phyloP scores from a whole-genome alignment of 1,140 invertebrate genomes.

The Leptonema lineaticorne region DNA sequence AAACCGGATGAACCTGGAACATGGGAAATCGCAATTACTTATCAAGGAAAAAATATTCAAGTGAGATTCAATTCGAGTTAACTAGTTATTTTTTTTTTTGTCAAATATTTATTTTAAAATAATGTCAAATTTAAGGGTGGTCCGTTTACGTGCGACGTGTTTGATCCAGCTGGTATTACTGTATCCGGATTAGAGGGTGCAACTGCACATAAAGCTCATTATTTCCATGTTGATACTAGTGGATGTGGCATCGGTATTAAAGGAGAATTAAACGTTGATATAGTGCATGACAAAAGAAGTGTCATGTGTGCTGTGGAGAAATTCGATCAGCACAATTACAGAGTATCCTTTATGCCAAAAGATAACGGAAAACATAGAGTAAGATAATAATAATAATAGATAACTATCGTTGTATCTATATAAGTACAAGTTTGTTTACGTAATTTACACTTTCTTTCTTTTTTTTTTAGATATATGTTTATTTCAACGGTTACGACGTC shows the following conservation, averaged over 20 bases:
- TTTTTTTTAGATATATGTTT: conserved; percentile 73
- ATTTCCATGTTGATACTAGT: conserved; percentile 73
- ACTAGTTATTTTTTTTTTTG: not conserved
- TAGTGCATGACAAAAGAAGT: conserved; percentile 81
- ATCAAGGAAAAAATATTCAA: conserved; percentile 93
- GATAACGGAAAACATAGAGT: conserved; percentile 87
- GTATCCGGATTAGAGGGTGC: conserved; percentile 75
- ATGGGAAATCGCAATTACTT: conserved; percentile 94
- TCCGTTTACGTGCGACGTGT: conserved; percentile 96
- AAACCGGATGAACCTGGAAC: conserved; percentile 95
- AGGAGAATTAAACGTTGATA: conserved; percentile 85
- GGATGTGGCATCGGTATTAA: conserved; percentile 82
- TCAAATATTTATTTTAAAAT: not conserved
- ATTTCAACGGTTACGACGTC: conserved; percentile 95
- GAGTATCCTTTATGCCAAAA: conserved; percentile 86
- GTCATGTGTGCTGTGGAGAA: conserved; percentile 83
- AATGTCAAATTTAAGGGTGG: conserved; percentile 66
- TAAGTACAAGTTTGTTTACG: not conserved
- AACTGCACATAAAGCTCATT: conserved; percentile 72
- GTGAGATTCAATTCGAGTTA: conserved; percentile 42
- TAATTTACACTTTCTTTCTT: not conserved
- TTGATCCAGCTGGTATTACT: conserved; percentile 88
- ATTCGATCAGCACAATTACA: conserved; percentile 77
- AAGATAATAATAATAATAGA: too few species aligned
- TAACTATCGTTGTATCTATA: not conserved